Evolutionary conservation across 2,113 vertebrate species (phyloP).

Genomic region (Apteryx mantelli): DNA sequence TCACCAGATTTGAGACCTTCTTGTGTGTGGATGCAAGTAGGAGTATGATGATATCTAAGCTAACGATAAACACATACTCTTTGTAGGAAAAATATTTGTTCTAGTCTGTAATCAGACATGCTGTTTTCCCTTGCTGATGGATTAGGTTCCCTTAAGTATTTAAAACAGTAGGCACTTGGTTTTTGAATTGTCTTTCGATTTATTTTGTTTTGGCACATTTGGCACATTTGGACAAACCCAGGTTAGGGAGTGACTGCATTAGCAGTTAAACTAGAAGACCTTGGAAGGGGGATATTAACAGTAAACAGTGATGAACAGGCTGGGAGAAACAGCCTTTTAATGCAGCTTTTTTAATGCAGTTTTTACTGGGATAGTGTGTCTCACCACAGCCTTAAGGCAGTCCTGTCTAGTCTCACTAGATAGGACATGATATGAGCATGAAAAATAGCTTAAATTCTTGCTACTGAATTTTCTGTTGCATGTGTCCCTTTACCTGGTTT

Average conservation of each 20-base stretch:
- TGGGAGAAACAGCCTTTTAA: not conserved
- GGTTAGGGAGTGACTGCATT: not conserved
- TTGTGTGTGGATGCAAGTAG: not conserved
- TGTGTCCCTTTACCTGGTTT: rapidly evolving
- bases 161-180: not conserved
- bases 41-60: not conserved
- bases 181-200: not conserved
- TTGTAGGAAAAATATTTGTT: not conserved
- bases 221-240: not conserved
- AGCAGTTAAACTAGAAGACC: not conserved
- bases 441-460: not conserved
- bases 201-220: not conserved
- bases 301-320: not conserved
- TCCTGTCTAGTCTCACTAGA: no score
- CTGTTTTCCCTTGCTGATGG: not conserved
- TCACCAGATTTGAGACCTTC: not conserved
- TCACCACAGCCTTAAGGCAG: not conserved
- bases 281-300: not conserved
- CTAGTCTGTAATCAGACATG: not conserved
- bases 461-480: not conserved
- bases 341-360: not conserved
- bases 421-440: not conserved
- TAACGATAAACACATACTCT: rapidly evolving
- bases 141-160: not conserved
- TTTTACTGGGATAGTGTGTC: not conserved